Evolutionary conservation across 30 jellyfish, hydroid and myxozoan genomes (phyloP), one percentile per base, ranked within the genome.

Genomic region (Aurelia coerulea): DNA sequence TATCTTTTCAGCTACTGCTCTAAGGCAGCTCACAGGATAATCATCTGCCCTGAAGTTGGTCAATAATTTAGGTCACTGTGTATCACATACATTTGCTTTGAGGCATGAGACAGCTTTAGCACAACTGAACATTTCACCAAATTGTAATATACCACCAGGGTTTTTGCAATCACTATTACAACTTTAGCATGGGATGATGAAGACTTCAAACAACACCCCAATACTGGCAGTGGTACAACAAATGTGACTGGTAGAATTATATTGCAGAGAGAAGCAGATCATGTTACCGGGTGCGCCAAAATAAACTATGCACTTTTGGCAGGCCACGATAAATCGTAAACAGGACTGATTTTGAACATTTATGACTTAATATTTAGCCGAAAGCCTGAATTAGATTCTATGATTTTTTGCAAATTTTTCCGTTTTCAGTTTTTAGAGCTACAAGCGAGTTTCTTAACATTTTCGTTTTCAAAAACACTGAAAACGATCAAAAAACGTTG

Each of bases 61-160:
- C 42, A 76, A 77, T 49, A 60, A 68, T 16, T 87, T 87, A 16
- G 93, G 96, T 54, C 96, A 87, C 77, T 87, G 91, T 32, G 74
- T 80, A 52, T 87, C 96, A 10, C 81, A 78, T 63, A 64, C 54
- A n/a, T 73, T 62, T 67, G 72, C 62, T 42, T 56, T 87, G 10
- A 13, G 93, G 13, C 74, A 76, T 51, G 96, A 87, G 64, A 87
- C 96, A 4, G 93, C 93, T 56, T 46, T 84, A 19, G 93, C 93
- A 5, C 51, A 54, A 41, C 29, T 84, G 31, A 62, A 64, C 39
- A 34, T 74, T 10, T 53, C 23, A 33, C 29, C 19, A 5, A 39
- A 73, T 10, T 50, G 80, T 11, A 1, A 11, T 52, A 34, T 62
- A 54, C 88, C 93, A 17, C 0, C 84, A 5, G 77, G 78, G 14